phyloP scores from a whole-genome alignment of 1,140 invertebrate genomes.

The Lysiphlebus fabarum region DNA sequence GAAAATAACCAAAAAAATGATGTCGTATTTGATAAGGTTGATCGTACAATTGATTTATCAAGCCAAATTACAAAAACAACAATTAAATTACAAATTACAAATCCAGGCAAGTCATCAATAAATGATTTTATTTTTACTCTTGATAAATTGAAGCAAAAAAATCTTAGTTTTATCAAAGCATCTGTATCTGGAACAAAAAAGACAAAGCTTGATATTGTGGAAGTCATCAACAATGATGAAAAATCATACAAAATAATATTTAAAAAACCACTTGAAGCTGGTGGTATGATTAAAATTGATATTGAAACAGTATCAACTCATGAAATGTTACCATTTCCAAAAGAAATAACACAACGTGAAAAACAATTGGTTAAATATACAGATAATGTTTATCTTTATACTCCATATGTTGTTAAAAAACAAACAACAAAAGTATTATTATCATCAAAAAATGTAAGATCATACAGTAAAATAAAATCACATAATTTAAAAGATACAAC shows the following conservation, averaged over 20 bases:
- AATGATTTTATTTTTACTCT: conserved; percentile 71
- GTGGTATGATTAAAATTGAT: conserved; percentile 61
- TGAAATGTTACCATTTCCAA: conserved; percentile 76
- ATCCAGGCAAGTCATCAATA: conserved; percentile 47
- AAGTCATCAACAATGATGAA: conserved; percentile 56
- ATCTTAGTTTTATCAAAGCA: conserved; percentile 73
- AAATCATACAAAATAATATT: conserved; percentile 63
- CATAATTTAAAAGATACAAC: conserved; percentile 72
- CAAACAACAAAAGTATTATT: conserved; percentile 81
- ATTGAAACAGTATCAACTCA: conserved; percentile 77
- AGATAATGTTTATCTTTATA: conserved; percentile 81
- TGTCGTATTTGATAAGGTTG: conserved; percentile 76
- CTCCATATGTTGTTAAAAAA: conserved; percentile 73
- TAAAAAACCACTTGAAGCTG: conserved; percentile 60
- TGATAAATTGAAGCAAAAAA: conserved; percentile 61
- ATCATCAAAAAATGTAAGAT: conserved; percentile 76
- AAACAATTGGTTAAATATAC: conserved; percentile 86
- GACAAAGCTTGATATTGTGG: conserved; percentile 61
- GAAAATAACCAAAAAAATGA: conserved; percentile 38
- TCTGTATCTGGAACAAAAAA: conserved; percentile 60
- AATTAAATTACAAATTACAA: conserved; percentile 76
- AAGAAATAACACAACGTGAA: conserved; percentile 84
- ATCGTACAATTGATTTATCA: conserved; percentile 80
- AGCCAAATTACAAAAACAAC: conserved; percentile 84
- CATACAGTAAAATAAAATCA: conserved; percentile 84